These are phyloP conservation scores for Drosophila mayaguana DNA, from an alignment of 2,888 invertebrate genomes.

Conservation along the genomic window DNA sequence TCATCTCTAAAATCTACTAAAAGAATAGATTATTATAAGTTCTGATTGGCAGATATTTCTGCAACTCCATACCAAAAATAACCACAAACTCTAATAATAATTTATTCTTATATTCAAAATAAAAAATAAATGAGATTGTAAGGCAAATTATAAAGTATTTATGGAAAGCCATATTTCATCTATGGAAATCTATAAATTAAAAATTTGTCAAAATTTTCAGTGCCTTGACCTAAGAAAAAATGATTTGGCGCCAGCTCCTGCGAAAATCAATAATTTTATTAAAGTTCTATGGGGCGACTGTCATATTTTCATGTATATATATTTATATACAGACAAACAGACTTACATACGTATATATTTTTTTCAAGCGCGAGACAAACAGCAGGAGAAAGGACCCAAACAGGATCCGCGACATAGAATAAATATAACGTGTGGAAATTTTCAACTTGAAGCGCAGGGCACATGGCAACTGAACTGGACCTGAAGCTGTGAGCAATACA, in stretches of 20 bases:
- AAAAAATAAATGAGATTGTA: not conserved
- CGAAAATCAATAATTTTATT: conserved; percentile 77
- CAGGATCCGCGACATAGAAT: conserved; percentile 16
- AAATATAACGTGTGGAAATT: conserved; percentile 55
- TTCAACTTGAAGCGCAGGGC: conserved; percentile 38
- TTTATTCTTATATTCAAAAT: not conserved
- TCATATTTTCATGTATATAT: conserved; percentile 25
- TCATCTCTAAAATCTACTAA: not conserved
- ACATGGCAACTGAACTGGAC: conserved; percentile 24
- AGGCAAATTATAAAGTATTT: not conserved
- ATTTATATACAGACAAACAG: not conserved
- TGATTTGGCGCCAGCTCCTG: conserved; percentile 27
- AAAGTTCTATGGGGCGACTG: conserved; percentile 58
- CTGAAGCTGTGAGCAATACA: not conserved
- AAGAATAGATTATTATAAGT: too few relatives aligned
- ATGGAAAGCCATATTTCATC: not conserved
- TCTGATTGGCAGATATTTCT: not conserved
- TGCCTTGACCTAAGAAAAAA: conserved; percentile 1
- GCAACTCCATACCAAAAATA: not conserved
- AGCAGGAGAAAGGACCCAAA: not conserved
- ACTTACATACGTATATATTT: not conserved
- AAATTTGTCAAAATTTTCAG: not conserved
- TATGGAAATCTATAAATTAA: not conserved
- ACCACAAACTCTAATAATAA: not conserved
- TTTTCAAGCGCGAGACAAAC: conserved; percentile 6